phyloP scores from a whole-genome alignment of 2,888 invertebrate species.

The Lymantria monacha region DNA sequence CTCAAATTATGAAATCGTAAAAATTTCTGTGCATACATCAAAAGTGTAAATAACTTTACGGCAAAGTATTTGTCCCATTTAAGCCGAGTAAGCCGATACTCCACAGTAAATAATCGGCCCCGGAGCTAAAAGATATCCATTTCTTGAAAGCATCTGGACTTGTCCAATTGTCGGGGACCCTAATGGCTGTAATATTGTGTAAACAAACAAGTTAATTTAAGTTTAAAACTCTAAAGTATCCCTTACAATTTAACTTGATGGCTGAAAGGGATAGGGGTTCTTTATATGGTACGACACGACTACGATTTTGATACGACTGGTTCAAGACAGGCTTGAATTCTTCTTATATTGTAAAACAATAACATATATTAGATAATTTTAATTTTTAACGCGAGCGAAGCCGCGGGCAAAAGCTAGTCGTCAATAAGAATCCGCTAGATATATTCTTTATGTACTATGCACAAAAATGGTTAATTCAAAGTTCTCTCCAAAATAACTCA shows the following conservation, averaged over 20 bases:
- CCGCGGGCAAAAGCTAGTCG: too few relatives aligned
- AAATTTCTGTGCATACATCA: not conserved
- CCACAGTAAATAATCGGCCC: not conserved
- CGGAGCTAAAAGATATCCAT: constrained; percentile 5
- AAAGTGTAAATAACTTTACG: not conserved
- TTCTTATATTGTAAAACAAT: too few relatives aligned
- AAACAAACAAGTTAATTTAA: constrained; percentile 37
- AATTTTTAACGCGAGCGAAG: too few relatives aligned
- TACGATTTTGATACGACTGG: not conserved
- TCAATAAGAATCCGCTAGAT: too few relatives aligned
- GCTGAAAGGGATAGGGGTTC: not conserved
- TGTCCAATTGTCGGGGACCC: constrained; percentile 19
- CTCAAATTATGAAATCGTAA: too few relatives aligned
- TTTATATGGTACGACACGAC: not conserved
- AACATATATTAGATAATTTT: too few relatives aligned
- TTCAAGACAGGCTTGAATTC: not conserved
- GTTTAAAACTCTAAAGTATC: constrained; percentile 30
- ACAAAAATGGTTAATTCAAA: too few relatives aligned
- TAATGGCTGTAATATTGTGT: constrained; percentile 28
- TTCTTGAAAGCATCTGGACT: constrained; percentile 9
- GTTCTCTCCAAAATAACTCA: too few relatives aligned
- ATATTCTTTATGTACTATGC: too few relatives aligned
- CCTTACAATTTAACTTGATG: constrained; percentile 25
- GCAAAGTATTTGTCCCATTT: not conserved
- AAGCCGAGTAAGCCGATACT: not conserved